Percentiles rank a stretch among this genome's conserved stretches.
These are phyloP conservation scores for Corythaixoides concolor DNA, from an alignment of 2,113 vertebrate species.

Conservation along the genomic window DNA sequence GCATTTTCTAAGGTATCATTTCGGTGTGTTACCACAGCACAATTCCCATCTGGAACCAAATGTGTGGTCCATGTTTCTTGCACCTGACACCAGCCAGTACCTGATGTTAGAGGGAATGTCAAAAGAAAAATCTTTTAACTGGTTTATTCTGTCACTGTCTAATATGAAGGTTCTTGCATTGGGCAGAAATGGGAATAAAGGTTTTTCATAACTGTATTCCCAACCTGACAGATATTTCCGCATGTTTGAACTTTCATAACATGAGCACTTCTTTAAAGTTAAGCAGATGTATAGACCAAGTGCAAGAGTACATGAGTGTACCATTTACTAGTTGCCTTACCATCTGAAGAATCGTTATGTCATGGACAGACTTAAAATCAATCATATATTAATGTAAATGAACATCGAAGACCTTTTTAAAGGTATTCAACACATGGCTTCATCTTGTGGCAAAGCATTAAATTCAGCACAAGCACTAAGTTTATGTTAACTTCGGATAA, in stretches of 20 bases:
- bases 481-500: background rate
- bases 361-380: background rate
- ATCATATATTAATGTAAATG: background rate
- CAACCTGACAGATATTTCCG: background rate
- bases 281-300: background rate
- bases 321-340: background rate
- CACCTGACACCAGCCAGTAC: background rate
- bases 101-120: background rate
- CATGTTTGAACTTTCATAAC: background rate
- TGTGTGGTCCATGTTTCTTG: background rate
- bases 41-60: background rate
- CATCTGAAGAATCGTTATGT: background rate
- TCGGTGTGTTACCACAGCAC: background rate
- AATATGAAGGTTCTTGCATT: background rate
- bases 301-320: background rate
- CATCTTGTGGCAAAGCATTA: background rate
- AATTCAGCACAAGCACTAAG: background rate
- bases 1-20: background rate
- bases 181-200: background rate
- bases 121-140: background rate
- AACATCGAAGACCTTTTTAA: background rate
- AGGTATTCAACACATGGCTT: background rate
- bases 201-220: background rate
- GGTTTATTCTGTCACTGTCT: background rate
- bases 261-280: background rate